Evolutionary conservation across 2,888 invertebrate genomes (phyloP), one percentile per base, ranked within the genome.

Genomic region (Thereva unica): DNA sequence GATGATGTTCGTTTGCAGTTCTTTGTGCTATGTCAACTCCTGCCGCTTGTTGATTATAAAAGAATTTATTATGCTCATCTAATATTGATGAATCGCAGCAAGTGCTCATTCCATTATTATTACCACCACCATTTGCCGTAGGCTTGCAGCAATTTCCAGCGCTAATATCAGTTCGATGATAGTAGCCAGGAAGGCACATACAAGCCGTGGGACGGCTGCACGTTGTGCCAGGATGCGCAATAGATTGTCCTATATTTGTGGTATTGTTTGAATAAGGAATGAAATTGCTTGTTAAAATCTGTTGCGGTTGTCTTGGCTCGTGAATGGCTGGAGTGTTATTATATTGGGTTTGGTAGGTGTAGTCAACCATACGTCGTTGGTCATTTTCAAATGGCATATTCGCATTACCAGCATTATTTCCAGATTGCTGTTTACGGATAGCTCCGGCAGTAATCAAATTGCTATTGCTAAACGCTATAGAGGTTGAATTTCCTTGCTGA

Each of bases 101-200:
- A 10, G 41, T 63, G 53, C 59, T 47, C 5, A 9, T 40, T 1
- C 23, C 23, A 7, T 47, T 37, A 4, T 45, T 55, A n/a, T n/a
- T 41, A 1, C 50, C 23, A 42, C 44, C 54, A 49, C 35, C 55
- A 4, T 50, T 54, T 3, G 5, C 8, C 0, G 38, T 45, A 9
- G 64, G 42, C n/a, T 56, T 45, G 42, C 74, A 74, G 45, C 73
- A 73, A 41, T 70, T 70, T 4, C 68, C 70, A 9, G 73, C 73
- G 55, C 72, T 73, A 23, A 50, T 66, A 40, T 72, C 71, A 4
- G 72, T 72, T 5, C 70, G 67, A 59, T 73, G 74, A 35, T 70
- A 73, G 53, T 73, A 72, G 6, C 72, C 73, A 5, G 70, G 69
- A 3, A 72, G 37, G 35, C 71, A 71, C 3, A 63, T 54, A 45